phyloP scores from a whole-genome alignment of 2,113 vertebrate species.

The Perca flavescens region DNA sequence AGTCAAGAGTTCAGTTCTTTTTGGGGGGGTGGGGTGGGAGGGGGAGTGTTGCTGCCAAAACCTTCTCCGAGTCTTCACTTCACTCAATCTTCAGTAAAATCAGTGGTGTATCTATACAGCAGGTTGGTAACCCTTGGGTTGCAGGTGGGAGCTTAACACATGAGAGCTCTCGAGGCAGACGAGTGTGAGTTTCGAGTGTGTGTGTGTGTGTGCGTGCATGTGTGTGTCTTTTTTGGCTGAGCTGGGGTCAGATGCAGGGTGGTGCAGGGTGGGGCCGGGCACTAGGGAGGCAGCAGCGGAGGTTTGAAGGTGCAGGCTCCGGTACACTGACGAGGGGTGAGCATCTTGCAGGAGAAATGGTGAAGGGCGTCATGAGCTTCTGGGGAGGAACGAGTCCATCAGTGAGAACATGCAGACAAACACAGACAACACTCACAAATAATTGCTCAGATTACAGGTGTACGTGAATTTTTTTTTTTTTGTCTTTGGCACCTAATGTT shows the following conservation, averaged over 20 bases:
- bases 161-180: constrained; percentile 29
- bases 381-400: constrained; percentile 79
- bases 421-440: neutral
- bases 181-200: constrained; percentile 29
- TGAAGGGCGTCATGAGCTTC: constrained; percentile 95
- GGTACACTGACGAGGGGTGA: constrained; percentile 93
- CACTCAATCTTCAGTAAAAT: constrained; percentile 36
- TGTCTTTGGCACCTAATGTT: neutral
- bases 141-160: constrained; percentile 40
- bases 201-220: no score
- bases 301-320: constrained; percentile 96
- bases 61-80: constrained; percentile 31
- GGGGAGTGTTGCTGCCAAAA: neutral
- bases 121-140: constrained; percentile 60
- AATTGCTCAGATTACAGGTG: neutral
- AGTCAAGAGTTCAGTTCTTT: constrained; percentile 46
- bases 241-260: constrained; percentile 46
- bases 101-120: constrained; percentile 59
- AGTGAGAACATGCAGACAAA: constrained; percentile 52
- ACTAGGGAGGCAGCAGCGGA: constrained; percentile 91
- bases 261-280: neutral
- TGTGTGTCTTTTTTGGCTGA: constrained; percentile 49
- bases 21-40: neutral
- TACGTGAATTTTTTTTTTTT: neutral
- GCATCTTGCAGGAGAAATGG: constrained; percentile 97